Conservation (phyloP, 2,797 vertebrate genomes). For the Enteromius afrohamiltoni region DNA sequence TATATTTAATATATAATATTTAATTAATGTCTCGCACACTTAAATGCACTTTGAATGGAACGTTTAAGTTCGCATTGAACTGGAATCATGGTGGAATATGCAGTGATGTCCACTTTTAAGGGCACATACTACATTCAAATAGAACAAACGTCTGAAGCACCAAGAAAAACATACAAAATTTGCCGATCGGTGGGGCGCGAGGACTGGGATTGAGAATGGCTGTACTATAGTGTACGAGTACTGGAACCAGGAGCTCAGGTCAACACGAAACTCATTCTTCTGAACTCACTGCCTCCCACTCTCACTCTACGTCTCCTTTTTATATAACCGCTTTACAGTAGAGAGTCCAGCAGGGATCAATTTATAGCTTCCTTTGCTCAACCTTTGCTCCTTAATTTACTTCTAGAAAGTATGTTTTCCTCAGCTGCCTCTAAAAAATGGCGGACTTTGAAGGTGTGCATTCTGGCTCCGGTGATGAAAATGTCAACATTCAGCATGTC, state of each 20-base stretch:
- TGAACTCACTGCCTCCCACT: conserved; percentile 5
- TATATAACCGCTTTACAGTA: conserved; percentile 49
- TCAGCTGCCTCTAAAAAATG: conserved; percentile 27
- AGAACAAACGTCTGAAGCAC: too few relatives aligned
- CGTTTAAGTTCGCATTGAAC: too few relatives aligned
- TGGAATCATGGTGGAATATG: too few relatives aligned
- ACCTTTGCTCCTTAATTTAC: conserved; percentile 37
- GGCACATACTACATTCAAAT: too few relatives aligned
- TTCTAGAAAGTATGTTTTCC: conserved; percentile 4
- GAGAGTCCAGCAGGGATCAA: conserved; percentile 48
- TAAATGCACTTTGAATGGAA: too few relatives aligned
- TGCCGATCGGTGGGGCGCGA: too few relatives aligned
- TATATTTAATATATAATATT: too few relatives aligned
- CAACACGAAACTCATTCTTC: conserved; percentile 12
- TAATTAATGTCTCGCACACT: too few relatives aligned
- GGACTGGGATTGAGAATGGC: too few relatives aligned
- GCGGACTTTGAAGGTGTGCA: conserved; percentile 53
- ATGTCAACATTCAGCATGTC: conserved; percentile 12
- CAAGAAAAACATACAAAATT: too few relatives aligned
- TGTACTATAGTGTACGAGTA: not conserved
- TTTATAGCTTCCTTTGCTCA: conserved; percentile 66
- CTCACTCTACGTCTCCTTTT: conserved; percentile 43
- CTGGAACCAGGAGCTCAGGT: not conserved
- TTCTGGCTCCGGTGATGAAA: not conserved
- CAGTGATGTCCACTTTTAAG: too few relatives aligned